Conservation (phyloP, 2,113 vertebrate species). For the Oryzias curvinotus region DNA sequence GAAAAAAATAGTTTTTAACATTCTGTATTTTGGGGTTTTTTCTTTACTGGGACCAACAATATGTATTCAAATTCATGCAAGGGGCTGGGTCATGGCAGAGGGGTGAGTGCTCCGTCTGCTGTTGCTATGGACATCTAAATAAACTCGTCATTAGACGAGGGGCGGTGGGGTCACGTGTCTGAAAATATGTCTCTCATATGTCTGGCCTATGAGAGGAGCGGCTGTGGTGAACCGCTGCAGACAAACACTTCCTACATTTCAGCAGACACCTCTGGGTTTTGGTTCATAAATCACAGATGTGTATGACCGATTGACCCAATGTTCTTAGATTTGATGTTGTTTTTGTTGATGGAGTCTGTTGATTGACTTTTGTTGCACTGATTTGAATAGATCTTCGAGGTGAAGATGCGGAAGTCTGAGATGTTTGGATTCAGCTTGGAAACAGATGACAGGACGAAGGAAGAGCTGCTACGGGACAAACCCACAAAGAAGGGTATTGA, state of each 20-base stretch:
- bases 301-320: too few species aligned
- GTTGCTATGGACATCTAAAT: constrained; percentile 54
- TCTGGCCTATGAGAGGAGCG: neutral
- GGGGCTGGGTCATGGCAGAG: too few species aligned
- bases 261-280: too few species aligned
- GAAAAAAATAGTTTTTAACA: neutral
- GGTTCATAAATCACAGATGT: neutral
- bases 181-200: constrained; percentile 24
- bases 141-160: constrained; percentile 60
- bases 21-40: too few species aligned
- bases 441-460: constrained; percentile 69
- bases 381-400: constrained; percentile 1
- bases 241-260: neutral
- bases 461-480: constrained; percentile 40
- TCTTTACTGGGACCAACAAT: too few species aligned
- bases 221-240: neutral
- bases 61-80: too few species aligned
- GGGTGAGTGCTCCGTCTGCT: constrained; percentile 5
- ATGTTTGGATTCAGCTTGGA: constrained; percentile 68
- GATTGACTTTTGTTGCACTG: neutral
- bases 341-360: too few species aligned
- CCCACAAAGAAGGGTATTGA: constrained; percentile 35
- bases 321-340: too few species aligned
- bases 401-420: constrained; percentile 81
- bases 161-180: constrained; percentile 65